phyloP scores from a whole-genome alignment of 1,140 invertebrate genomes.

The Leptinotarsa defecta region DNA sequence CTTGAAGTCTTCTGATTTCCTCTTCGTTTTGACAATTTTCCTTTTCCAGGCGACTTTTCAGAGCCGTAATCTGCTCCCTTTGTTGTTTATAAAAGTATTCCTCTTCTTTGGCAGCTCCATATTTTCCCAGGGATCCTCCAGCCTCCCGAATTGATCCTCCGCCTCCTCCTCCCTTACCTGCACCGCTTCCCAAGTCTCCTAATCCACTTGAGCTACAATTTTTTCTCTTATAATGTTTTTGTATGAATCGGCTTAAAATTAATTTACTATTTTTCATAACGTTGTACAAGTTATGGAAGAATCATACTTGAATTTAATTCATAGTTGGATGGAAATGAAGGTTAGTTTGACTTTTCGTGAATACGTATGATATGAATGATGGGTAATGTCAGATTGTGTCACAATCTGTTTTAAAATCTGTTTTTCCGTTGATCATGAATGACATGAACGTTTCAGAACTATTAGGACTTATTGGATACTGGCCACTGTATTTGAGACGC shows the following conservation, averaged over 20 bases:
- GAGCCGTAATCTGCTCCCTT: neutral
- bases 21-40: constrained; percentile 6
- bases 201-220: neutral
- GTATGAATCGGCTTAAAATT: neutral
- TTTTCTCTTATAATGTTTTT: neutral
- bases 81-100: constrained; percentile 28
- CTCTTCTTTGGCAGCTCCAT: constrained; percentile 24
- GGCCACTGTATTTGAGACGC: too few relatives aligned
- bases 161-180: neutral
- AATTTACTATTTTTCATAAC: neutral
- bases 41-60: constrained; percentile 14
- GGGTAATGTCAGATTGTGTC: too few relatives aligned
- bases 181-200: neutral
- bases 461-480: too few relatives aligned
- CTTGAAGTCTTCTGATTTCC: neutral
- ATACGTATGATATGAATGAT: neutral
- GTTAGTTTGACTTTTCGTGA: neutral
- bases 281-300: neutral
- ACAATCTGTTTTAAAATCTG: too few relatives aligned
- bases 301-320: constrained; percentile 2
- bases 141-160: constrained; percentile 6
- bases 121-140: constrained; percentile 8
- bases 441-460: too few relatives aligned
- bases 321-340: neutral
- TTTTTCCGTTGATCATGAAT: too few relatives aligned